phyloP scores from a whole-genome alignment of 2,888 invertebrate species.

The Keiferia lycopersicella region DNA sequence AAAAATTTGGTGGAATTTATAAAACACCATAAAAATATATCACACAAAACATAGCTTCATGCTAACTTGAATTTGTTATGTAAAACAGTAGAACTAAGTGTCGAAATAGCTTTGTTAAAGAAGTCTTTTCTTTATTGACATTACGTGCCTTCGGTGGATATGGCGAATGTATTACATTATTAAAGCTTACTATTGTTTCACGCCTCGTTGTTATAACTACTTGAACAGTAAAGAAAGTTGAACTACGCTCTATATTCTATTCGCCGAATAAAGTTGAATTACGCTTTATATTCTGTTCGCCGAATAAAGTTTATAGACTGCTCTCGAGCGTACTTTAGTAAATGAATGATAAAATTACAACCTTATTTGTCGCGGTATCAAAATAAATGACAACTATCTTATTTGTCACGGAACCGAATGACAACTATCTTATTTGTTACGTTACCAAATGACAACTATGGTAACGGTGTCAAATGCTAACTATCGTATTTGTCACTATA shows the following conservation, averaged over 20 bases:
- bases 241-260: background rate
- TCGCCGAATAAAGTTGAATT: background rate
- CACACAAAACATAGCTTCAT: slow-evolving; percentile 63
- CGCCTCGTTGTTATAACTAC: slow-evolving; percentile 23
- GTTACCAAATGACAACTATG: too few relatives aligned
- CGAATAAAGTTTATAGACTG: too few relatives aligned
- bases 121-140: slow-evolving; percentile 56
- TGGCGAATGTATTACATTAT: slow-evolving; percentile 58
- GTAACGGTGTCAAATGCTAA: too few relatives aligned
- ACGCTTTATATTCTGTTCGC: background rate
- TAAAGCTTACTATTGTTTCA: slow-evolving; percentile 35
- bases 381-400: too few relatives aligned
- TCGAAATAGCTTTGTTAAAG: slow-evolving; percentile 74
- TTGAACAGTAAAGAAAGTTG: background rate
- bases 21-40: slow-evolving; percentile 31
- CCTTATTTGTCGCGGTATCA: too few relatives aligned
- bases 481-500: too few relatives aligned
- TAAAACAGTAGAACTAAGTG: slow-evolving; percentile 60
- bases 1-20: slow-evolving; percentile 4
- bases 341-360: too few relatives aligned
- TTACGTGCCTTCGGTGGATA: slow-evolving; percentile 73
- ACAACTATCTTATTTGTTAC: too few relatives aligned
- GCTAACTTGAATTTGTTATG: slow-evolving; percentile 53
- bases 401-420: too few relatives aligned
- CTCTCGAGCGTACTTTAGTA: too few relatives aligned